Evolutionary conservation across 2,888 invertebrate genomes (phyloP), one percentile per base, ranked within the genome.

Genomic region (Tipula confusa): DNA sequence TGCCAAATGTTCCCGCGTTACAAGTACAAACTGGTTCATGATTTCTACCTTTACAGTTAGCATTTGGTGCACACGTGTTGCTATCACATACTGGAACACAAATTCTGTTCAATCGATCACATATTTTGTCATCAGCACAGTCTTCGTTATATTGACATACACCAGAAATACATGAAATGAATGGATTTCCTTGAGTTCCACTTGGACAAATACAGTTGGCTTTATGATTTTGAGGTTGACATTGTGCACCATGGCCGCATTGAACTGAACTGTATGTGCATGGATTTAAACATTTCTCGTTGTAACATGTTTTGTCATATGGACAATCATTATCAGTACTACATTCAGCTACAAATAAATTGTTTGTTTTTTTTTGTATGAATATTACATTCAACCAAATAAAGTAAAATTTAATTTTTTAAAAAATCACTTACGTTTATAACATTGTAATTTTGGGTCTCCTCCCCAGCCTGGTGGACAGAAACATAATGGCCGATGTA

Each of bases 141-240:
- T 97, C 97, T 87, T 96, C 96, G 87, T 97, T 96, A 88, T 95
- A 96, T 87, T 96, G 96, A 86, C 97, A 97, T 79, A 94, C 92
- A 7, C 94, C 95, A 1, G 94, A 93, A 84, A 97, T 94, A 87
- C 97, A 97, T 24, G 95, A 94, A 2, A 95, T 90, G 84, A 92
- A 92, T 1, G 96, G 95, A 89, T 96, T 94, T 79, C 97, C 97
- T 89, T 95, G 96, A 4, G 95, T 96, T 79, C 97, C 97, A 0
- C 92, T 89, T 79, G 96, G 97, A 88, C 97, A 97, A 84, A 92
- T 92, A 87, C 97, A 97, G 84, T 94, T 94, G 0, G 95, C 93
- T 83, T 92, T 92, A 88, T 97, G 97, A 64, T 93, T 93, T 85
- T 93, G 92, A 0, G 93, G 93, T 80, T 92, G 90, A 87, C 97